A percentile compares a stretch with the other conserved stretches of the same genome.
phyloP scores from a whole-genome alignment of 2,113 vertebrate species.

The Ceyx melanurus region DNA sequence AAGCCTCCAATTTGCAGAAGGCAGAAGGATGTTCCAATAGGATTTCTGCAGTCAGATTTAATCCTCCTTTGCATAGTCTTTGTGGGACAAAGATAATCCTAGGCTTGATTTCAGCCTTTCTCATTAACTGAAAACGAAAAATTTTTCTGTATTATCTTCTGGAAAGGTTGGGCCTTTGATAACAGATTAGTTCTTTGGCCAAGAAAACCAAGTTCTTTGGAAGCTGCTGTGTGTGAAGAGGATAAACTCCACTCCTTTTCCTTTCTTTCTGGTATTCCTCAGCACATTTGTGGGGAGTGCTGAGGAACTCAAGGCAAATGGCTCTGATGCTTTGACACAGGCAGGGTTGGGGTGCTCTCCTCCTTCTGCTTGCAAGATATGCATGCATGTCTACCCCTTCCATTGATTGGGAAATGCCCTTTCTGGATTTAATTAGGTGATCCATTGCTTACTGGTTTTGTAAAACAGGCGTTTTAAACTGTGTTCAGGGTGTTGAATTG shows the following conservation, averaged over 20 bases:
- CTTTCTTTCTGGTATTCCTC: not conserved
- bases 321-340: not conserved
- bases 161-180: not conserved
- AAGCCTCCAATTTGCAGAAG: not conserved
- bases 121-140: not conserved
- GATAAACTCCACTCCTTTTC: not conserved
- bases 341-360: not conserved
- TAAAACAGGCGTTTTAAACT: constrained; percentile 27
- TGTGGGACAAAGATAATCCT: not conserved
- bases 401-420: not conserved
- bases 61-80: not conserved
- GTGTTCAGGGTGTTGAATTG: constrained; percentile 26
- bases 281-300: not conserved
- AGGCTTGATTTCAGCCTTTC: not conserved
- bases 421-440: constrained; percentile 23
- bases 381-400: rapidly evolving
- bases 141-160: not conserved
- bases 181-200: not conserved
- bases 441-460: not conserved
- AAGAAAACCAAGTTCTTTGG: not conserved
- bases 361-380: not conserved
- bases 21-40: rapidly evolving
- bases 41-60: not conserved
- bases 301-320: rapidly evolving
- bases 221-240: not conserved